phyloP scores from a whole-genome alignment of 92 coral and sea anemone genomes.

The Umimayanthus chanpuru region DNA sequence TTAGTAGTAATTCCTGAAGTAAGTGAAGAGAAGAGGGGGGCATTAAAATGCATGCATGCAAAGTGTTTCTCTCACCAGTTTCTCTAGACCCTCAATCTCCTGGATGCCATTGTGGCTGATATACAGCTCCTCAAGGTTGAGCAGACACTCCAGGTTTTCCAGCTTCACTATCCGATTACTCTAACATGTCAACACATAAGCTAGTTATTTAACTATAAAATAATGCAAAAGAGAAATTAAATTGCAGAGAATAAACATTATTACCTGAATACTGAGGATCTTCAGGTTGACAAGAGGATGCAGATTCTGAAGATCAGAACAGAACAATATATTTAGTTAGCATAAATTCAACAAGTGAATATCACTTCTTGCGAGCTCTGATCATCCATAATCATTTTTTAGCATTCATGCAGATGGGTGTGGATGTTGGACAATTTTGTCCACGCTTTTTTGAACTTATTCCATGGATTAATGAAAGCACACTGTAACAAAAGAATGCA shows the following conservation, averaged over 20 bases:
- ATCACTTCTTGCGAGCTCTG: no score
- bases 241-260: not conserved
- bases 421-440: no score
- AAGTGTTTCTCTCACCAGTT: slow-evolving; percentile 62
- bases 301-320: slow-evolving; percentile 65
- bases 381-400: no score
- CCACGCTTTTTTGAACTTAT: no score
- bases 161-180: slow-evolving; percentile 92
- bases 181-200: slow-evolving; percentile 40
- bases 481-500: no score
- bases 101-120: slow-evolving; percentile 98
- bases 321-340: not conserved
- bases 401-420: no score
- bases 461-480: no score
- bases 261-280: slow-evolving; percentile 90
- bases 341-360: no score
- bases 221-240: no score
- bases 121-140: slow-evolving; percentile 85
- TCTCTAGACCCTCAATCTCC: slow-evolving; percentile 90
- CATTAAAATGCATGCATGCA: not conserved
- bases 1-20: no score
- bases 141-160: slow-evolving; percentile 81
- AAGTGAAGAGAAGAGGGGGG: not conserved
- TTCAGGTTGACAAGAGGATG: slow-evolving; percentile 73
- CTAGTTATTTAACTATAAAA: not conserved